Base-by-base conservation (phyloP, 2,797 vertebrate species). In the Hozukius guyotensis region DNA sequence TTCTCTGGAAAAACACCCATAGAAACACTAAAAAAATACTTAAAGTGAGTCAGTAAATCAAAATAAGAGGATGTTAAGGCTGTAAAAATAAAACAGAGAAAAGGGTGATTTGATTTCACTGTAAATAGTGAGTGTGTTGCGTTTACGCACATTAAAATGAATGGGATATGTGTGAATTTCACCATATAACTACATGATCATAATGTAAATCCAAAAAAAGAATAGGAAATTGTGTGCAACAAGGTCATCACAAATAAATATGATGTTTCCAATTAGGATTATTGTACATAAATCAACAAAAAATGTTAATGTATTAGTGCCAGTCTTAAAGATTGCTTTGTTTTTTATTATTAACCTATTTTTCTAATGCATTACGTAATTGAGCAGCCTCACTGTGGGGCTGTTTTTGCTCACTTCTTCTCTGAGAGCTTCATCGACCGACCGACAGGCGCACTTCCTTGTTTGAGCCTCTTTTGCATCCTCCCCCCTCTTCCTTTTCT, bases 351-450 rank as follows among this genome's bases (percentile, higher is more conserved):
- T 66, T 38, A 78, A 57, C 60, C 65, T 4, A n/a, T 78, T 69
- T 42, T 84, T 72, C 20, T 13, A 20, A 32, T 9, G 90, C 90
- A 95, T 96, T 94, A 95, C 94, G 94, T 96, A 95, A 95, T 94
- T 82, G 81, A 73, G 60, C 64, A 32, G 87, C 79, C 70, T 79
- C 59, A 68, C 81, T 70, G 31, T 38, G 81, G 75, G 82, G 88
- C 82, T 89, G 92, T 86, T 91, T 90, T 88, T 86, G 62, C 84
- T 88, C 70, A 38, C 53, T 73, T 78, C 53, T 73, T 78, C 77
- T 85, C 52, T 31, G 29, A 31, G 65, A 53, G 86, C 85, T 72
- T 65, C 18, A 81, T 84, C 88, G 81, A 84, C 24, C 88, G 81
- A 84, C 24, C 79, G 14, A 20, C 73, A 88, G 78, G 85, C 85